phyloP scores from a whole-genome alignment of 2,797 vertebrate genomes.

The Cephalopachus bancanus region DNA sequence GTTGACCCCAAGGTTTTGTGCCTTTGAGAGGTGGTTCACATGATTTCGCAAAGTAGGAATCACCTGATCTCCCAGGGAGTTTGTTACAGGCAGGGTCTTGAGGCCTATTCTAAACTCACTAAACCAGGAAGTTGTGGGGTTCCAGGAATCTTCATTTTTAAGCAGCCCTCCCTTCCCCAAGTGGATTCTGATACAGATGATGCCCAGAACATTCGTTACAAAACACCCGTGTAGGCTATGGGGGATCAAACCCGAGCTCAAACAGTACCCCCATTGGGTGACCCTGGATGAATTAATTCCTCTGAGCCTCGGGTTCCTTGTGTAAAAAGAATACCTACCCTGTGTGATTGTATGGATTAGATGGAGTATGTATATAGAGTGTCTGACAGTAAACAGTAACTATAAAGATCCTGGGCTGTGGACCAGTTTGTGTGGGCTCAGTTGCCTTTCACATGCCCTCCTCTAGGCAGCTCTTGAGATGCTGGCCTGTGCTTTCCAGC shows the following conservation, averaged over 20 bases:
- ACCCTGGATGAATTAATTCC: neutral
- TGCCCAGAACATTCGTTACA: neutral
- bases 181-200: neutral
- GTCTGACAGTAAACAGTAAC: neutral
- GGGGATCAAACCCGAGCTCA: neutral
- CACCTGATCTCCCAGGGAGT: neutral
- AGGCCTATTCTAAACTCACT: neutral
- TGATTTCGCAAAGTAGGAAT: neutral
- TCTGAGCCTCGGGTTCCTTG: neutral
- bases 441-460: neutral
- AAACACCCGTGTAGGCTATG: neutral
- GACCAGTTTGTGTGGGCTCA: neutral
- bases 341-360: neutral
- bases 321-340: neutral
- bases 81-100: neutral
- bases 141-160: neutral
- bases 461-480: neutral
- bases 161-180: neutral
- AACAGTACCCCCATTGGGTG: neutral
- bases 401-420: neutral
- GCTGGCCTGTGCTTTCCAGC: neutral
- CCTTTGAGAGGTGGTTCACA: neutral
- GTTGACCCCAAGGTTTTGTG: neutral
- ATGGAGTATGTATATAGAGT: neutral
- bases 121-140: neutral